Evolutionary conservation across 2,113 vertebrate species (phyloP).

Genomic region (Dicrurus megarhynchus): DNA sequence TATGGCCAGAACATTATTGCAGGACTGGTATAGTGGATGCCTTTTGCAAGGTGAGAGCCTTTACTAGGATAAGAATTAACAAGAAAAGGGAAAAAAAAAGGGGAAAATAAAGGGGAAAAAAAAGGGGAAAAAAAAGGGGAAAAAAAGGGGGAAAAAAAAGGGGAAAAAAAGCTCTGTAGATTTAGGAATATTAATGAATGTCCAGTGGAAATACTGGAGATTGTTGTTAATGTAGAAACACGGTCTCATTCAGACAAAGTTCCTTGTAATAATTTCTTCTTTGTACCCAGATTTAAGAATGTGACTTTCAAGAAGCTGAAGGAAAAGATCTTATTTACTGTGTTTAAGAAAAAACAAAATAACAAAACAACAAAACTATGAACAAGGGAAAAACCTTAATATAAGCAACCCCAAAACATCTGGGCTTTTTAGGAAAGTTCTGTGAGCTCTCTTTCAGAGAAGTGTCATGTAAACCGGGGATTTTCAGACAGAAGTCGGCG

Average conservation of each 20-base stretch:
- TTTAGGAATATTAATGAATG: neutral
- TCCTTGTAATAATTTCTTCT: neutral
- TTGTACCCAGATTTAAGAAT: neutral
- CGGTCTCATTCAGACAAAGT: neutral
- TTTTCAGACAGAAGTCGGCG: neutral
- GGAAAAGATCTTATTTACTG: neutral
- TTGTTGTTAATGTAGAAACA: neutral
- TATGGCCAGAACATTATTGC: neutral
- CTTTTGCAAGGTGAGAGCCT: neutral
- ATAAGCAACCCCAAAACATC: neutral
- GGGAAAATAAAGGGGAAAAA: no score
- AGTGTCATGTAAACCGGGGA: neutral
- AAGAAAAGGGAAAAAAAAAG: neutral
- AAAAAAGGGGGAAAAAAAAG: rapidly evolving
- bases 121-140: rapidly evolving
- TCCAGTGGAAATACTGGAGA: neutral
- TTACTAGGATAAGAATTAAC: neutral
- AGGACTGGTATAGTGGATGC: neutral
- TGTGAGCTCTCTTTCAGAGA: neutral
- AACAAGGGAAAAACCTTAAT: neutral
- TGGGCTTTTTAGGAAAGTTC: neutral
- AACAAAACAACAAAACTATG: rapidly evolving
- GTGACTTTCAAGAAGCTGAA: neutral
- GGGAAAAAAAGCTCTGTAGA: neutral
- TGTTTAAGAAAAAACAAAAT: neutral